Evolutionary conservation across 1,140 invertebrate species (phyloP).

Genomic region (Archegozetes longisetosus): DNA sequence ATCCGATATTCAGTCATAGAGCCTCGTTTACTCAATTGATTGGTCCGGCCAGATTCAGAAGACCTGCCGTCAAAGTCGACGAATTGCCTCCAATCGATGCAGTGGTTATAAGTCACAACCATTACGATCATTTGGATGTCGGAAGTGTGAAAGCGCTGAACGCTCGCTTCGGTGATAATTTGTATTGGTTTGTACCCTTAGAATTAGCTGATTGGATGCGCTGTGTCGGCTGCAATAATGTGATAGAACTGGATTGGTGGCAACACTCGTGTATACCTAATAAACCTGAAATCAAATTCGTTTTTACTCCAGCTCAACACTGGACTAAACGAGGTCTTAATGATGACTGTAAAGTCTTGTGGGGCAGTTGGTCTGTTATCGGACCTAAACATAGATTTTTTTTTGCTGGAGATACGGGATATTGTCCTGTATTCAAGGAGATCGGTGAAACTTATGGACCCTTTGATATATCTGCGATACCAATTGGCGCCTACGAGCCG

Average conservation of each 20-base stretch:
- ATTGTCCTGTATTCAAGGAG: conserved; percentile 31
- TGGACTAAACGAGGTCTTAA: conserved; percentile 29
- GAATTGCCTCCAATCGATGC: conserved; percentile 33
- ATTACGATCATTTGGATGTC: conserved; percentile 37
- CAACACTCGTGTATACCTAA: conserved; percentile 22
- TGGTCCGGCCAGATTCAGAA: conserved; percentile 27
- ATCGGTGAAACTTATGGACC: conserved; percentile 33
- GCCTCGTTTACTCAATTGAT: conserved; percentile 20
- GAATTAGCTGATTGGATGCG: conserved; percentile 19
- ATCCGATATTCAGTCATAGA: conserved; percentile 23
- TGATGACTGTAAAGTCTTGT: conserved; percentile 31
- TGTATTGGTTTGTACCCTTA: conserved; percentile 32
- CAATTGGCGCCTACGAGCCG: conserved; percentile 35
- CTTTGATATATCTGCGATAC: conserved; percentile 33
- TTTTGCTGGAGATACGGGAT: conserved; percentile 36
- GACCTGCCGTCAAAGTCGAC: conserved; percentile 28
- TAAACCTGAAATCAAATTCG: not conserved
- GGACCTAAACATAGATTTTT: conserved; percentile 29
- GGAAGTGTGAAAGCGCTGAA: conserved; percentile 27
- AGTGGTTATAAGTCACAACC: conserved; percentile 36
- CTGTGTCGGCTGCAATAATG: conserved; percentile 21
- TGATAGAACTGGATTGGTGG: conserved; percentile 34
- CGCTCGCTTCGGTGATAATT: conserved; percentile 25
- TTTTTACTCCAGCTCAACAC: conserved; percentile 34
- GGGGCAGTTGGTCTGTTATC: conserved; percentile 33